Evolutionary conservation across 2,113 vertebrate genomes (phyloP).

Genomic region (Mungos mungo): DNA sequence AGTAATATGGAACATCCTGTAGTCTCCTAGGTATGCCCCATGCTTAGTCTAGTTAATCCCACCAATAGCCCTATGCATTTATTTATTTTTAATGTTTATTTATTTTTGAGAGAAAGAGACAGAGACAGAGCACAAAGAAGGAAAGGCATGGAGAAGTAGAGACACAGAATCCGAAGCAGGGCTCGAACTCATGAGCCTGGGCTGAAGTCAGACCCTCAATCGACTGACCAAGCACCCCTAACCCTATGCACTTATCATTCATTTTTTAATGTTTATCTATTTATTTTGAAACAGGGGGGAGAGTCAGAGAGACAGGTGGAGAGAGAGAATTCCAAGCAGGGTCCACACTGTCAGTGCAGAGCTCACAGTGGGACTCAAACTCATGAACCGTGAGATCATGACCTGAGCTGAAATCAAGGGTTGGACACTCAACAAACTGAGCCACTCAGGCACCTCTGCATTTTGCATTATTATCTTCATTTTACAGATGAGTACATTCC

Average conservation of each 20-base stretch:
- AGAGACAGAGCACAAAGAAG: neutral
- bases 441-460: neutral
- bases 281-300: neutral
- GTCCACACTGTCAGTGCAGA: neutral
- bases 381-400: neutral
- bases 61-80: neutral
- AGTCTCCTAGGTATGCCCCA: fast-evolving
- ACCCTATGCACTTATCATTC: no score
- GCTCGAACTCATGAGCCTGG: no score
- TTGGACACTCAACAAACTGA: neutral
- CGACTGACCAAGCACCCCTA: no score
- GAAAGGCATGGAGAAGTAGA: neutral
- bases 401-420: neutral
- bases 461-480: neutral
- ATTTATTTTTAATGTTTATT: neutral
- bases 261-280: neutral
- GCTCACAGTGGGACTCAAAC: neutral
- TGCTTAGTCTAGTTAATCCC: neutral
- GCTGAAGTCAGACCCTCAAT: no score
- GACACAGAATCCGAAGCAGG: neutral
- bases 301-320: neutral
- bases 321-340: neutral
- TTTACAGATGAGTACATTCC: neutral
- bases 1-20: neutral
- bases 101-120: neutral